A percentile compares a stretch with the other conserved stretches of the same genome.
Conservation (phyloP, 2,113 vertebrate genomes). For the Ginglymostoma cirratum region DNA sequence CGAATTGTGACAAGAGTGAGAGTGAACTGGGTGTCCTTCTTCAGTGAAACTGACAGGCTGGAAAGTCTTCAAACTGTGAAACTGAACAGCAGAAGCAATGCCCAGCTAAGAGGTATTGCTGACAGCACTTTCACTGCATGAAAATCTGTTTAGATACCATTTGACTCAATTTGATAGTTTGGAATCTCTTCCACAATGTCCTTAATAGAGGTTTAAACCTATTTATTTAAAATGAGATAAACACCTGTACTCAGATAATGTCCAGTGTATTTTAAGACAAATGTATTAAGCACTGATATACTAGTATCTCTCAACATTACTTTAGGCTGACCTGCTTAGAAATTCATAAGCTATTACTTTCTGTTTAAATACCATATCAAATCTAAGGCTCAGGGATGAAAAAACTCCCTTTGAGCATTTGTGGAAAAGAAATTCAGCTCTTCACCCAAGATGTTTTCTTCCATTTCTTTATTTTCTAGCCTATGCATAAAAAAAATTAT, state of each 20-base stretch:
- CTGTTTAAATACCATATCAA: background rate
- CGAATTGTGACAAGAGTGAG: no score
- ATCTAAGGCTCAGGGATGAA: background rate
- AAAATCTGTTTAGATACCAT: background rate
- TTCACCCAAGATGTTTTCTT: background rate
- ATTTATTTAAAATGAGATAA: conserved; percentile 2
- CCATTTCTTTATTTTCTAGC: background rate
- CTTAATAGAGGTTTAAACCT: background rate
- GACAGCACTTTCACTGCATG: background rate
- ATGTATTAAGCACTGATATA: background rate
- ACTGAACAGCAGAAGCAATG: background rate
- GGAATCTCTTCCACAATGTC: background rate
- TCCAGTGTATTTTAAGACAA: background rate
- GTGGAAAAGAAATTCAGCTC: background rate
- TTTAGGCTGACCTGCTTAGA: background rate
- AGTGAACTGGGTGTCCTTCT: background rate
- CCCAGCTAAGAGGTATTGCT: background rate
- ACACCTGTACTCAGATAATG: background rate
- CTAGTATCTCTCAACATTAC: background rate
- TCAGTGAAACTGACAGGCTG: background rate
- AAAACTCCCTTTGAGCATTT: background rate
- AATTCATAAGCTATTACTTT: background rate
- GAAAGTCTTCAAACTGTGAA: background rate
- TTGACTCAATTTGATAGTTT: background rate
- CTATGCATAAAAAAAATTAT: background rate